Base-by-base conservation (phyloP, 2,888 invertebrate species). In the Pristionchus maxplancki region DNA sequence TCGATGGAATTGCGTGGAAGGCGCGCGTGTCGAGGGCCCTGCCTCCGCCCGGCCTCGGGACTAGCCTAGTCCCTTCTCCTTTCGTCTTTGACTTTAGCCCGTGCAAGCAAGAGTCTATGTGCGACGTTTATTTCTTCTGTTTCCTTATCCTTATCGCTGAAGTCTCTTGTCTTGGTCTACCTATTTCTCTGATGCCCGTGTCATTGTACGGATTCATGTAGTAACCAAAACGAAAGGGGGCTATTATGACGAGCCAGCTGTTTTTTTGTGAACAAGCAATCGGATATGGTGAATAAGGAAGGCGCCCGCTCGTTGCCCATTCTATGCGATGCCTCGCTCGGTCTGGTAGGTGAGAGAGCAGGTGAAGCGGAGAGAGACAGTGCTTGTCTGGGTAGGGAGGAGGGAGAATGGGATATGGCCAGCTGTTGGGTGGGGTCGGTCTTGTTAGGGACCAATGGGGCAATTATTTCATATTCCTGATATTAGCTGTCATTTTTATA, bases 1-100 rank as follows among this genome's bases (percentile, higher is more conserved):
- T 74, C 71, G 71, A 74, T 74, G 40, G 20, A 74, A 74, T 74
- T 37, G 71, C 71, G 40, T 74, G 20, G 71, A 74, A 20, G 40
- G 24, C 58, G 58, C n/a, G 58, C 58, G 24, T n/a, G 58, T n/a
- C 24, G 58, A 58, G 58, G 37, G 20, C 71, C 40, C 34, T 28
- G n/a, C 34, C 67, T 34, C 67, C 31, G 37, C n/a, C 71, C 31
- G 37, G 17, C 71, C 40, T 67, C 34, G 62, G 15, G 31, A 34
- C 67, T 67, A 17, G 31, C 34, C 67, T 67, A 24, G 31, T 64
- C 31, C 64, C 24, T 24, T 74, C 71, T 40, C 71, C n/a, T n/a
- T n/a, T n/a, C n/a, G n/a, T n/a, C n/a, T n/a, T n/a, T n/a, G n/a
- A n/a, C n/a, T n/a, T n/a, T n/a, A n/a, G n/a, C n/a, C n/a, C n/a